phyloP scores from a whole-genome alignment of 1,140 invertebrate species.

The Philaenus spumarius region DNA sequence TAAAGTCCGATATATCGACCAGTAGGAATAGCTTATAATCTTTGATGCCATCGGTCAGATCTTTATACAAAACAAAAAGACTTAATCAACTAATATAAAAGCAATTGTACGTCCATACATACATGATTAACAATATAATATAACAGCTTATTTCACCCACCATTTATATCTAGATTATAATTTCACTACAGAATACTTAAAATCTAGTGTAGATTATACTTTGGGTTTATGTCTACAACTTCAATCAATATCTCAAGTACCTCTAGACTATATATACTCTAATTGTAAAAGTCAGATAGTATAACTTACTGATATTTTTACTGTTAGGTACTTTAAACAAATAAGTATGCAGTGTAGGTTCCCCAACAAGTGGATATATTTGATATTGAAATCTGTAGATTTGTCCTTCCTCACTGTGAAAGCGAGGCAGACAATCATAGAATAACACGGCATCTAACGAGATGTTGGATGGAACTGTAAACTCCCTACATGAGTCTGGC shows the following conservation, averaged over 20 bases:
- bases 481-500: conserved; percentile 9
- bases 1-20: conserved; percentile 7
- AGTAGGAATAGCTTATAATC: conserved; percentile 11
- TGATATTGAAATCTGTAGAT: conserved; percentile 13
- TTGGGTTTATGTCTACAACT: too few relatives aligned
- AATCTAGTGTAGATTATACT: too few relatives aligned
- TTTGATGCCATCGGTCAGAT: neutral
- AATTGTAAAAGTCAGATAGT: neutral
- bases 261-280: neutral
- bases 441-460: neutral
- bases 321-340: conserved; percentile 6
- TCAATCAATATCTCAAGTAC: too few relatives aligned
- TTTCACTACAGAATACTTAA: neutral
- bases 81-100: neutral
- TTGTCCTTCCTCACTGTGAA: neutral
- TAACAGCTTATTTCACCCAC: neutral
- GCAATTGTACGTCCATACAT: too few relatives aligned
- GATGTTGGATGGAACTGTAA: neutral
- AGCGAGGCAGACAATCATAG: conserved; percentile 10
- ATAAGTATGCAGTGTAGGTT: neutral
- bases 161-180: too few relatives aligned
- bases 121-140: too few relatives aligned
- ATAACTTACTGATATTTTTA: neutral
- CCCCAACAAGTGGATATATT: neutral
- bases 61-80: neutral